Conservation (phyloP, 2,888 invertebrate genomes). For the Pharmacophagus antenor region DNA sequence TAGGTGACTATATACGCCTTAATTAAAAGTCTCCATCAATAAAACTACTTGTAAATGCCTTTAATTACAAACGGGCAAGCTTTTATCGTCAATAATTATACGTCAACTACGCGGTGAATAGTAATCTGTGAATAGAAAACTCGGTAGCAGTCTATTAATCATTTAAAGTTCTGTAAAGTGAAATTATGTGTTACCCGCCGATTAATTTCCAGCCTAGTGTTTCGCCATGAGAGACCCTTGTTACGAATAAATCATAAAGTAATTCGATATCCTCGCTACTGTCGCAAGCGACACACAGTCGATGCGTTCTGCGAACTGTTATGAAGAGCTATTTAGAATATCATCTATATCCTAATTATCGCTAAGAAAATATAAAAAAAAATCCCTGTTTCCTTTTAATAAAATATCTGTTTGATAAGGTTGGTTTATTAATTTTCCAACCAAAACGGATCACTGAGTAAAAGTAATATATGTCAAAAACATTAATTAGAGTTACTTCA, state of each 20-base stretch:
- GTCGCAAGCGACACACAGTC: slow-evolving; percentile 40
- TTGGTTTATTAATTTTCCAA: too few species aligned
- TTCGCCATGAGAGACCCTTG: slow-evolving; percentile 55
- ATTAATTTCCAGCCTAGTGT: slow-evolving; percentile 33
- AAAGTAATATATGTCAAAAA: too few species aligned
- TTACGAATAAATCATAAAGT: slow-evolving; percentile 55
- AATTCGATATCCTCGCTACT: slow-evolving; percentile 54
- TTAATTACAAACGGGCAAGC: slow-evolving; percentile 13
- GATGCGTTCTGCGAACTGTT: background rate
- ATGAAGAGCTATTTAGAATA: background rate
- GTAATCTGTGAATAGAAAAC: slow-evolving; percentile 36
- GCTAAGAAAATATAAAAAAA: too few species aligned
- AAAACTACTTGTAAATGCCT: slow-evolving; percentile 22
- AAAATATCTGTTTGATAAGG: too few species aligned
- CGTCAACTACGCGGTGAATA: slow-evolving; percentile 2
- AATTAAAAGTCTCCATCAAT: slow-evolving; percentile 11
- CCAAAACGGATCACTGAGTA: too few species aligned
- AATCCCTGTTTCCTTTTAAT: too few species aligned
- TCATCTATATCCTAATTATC: background rate
- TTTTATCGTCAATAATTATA: slow-evolving; percentile 23
- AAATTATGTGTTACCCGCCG: slow-evolving; percentile 21
- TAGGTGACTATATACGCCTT: background rate
- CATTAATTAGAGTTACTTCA: too few species aligned
- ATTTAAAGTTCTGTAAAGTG: slow-evolving; percentile 27
- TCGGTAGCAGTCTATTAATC: slow-evolving; percentile 39